Percentiles rank a stretch among this genome's conserved stretches.
Conservation (phyloP, 2,797 vertebrate genomes). For the Smutsia gigantea region DNA sequence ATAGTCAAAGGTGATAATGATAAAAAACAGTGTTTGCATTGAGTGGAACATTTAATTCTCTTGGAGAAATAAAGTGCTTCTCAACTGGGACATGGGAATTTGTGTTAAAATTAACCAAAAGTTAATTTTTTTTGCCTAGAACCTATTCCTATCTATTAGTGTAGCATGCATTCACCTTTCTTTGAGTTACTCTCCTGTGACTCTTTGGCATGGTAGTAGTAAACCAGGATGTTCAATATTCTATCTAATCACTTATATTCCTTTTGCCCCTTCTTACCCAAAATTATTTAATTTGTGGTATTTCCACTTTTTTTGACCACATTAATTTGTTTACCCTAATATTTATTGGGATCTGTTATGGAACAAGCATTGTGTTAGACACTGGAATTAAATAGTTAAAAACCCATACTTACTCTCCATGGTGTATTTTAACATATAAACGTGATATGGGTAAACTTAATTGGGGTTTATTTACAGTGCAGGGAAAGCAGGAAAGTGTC, state of each 20-base stretch:
- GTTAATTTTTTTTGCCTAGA: slow-evolving; percentile 20
- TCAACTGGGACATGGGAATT: not conserved
- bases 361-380: not conserved
- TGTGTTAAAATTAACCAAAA: slow-evolving; percentile 38
- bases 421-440: slow-evolving; percentile 6
- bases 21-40: not conserved
- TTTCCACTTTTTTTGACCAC: not conserved
- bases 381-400: not conserved
- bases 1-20: not conserved
- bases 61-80: slow-evolving; percentile 27
- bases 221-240: not conserved
- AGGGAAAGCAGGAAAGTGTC: not conserved
- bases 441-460: not conserved
- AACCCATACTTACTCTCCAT: not conserved
- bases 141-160: not conserved
- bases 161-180: not conserved
- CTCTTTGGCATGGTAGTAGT: not conserved
- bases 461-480: not conserved
- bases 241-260: not conserved
- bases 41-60: slow-evolving; percentile 17
- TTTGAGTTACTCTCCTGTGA: slow-evolving; percentile 13
- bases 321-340: not conserved
- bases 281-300: slow-evolving; percentile 18
- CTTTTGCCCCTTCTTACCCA: not conserved
- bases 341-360: slow-evolving; percentile 9